These are phyloP conservation scores for Lasioglossum vierecki DNA, from an alignment of 2,888 invertebrate species.

Conservation along the genomic window DNA sequence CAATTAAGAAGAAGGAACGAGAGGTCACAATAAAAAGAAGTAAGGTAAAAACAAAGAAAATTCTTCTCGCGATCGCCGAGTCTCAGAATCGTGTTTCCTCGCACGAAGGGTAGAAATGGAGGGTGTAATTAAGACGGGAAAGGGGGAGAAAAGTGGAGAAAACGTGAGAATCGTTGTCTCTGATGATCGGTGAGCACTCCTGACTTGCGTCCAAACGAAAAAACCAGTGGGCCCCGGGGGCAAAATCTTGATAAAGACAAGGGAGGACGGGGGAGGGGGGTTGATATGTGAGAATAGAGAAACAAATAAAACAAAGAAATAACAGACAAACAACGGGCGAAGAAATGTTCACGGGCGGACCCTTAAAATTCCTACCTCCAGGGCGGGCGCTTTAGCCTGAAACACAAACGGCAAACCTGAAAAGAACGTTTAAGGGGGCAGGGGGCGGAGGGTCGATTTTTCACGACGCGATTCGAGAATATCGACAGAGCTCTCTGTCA, in stretches of 20 bases:
- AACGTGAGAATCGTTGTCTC: conserved; percentile 27
- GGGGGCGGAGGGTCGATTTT: neutral
- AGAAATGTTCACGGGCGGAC: conserved; percentile 74
- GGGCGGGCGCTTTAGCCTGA: conserved; percentile 83
- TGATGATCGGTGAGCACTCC: conserved; percentile 67
- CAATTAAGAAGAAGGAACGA: neutral
- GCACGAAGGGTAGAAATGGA: neutral
- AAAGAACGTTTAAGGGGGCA: conserved; percentile 68
- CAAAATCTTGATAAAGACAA: conserved; percentile 30
- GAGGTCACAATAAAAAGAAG: neutral
- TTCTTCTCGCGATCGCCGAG: neutral
- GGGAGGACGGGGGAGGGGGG: conserved; percentile 23
- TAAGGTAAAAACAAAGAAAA: neutral
- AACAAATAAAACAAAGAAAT: conserved; percentile 9
- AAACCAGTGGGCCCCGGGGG: conserved; percentile 40
- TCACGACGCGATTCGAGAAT: conserved; percentile 15
- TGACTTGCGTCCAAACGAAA: conserved; percentile 53
- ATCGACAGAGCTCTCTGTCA: neutral
- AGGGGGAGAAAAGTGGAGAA: neutral
- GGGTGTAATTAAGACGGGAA: neutral
- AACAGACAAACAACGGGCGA: conserved; percentile 63
- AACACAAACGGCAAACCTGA: conserved; percentile 83
- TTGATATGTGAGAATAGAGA: conserved; percentile 1
- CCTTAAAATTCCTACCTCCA: conserved; percentile 82
- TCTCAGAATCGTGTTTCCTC: neutral